Base-by-base conservation (phyloP, 2,113 vertebrate genomes). In the Salminus brasiliensis region DNA sequence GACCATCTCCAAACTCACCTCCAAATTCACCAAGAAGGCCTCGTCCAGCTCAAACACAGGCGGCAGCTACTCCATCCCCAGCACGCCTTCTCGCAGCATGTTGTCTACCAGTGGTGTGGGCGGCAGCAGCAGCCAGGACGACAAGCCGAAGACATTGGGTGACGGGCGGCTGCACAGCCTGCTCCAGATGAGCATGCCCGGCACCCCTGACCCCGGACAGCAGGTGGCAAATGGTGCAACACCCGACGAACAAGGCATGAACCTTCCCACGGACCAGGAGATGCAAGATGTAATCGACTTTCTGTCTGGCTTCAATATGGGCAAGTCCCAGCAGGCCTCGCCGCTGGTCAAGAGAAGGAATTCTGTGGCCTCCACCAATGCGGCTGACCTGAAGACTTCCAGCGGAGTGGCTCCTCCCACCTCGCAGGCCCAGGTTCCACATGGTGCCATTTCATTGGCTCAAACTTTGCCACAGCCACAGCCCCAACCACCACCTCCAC, bases 251-350 rank as follows among this genome's bases (percentile, higher is more conserved):
- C 97, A 98, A 92, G 95, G 95, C 69, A 98, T 98, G 96, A 99
- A 99, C 88, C 87, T 99, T 83, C 98, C 98, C 27, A 98, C 95
- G 0, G 98, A 99, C 90, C 97, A 98, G 88, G 98, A 99, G 91
- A 99, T 99, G 98, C 98, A 99, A 88, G 98, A 99, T 59, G 97
- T 99, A 80, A 99, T 99, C 2, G 98, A 99, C 89, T 99, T 99
- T 89, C 94, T 99, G 78, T 99, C 98, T 21, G 97, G 98, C 70
- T 99, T 99, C 90, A 98, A 97, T 89, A 97, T 98, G 97, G 96
- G 96, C 77, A 99, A 98, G 88, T 98, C 97, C 43, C 98, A 99
- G 91, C 97, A 98, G 91, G 94, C 96, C 5, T 98, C 97, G 2
- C 97, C 97, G 0, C 81, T 96, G 91, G 93, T 95, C 79, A 98